Conservation (phyloP, 53 echinoderm and acorn worm genomes). For the Pentamera pediparva region DNA sequence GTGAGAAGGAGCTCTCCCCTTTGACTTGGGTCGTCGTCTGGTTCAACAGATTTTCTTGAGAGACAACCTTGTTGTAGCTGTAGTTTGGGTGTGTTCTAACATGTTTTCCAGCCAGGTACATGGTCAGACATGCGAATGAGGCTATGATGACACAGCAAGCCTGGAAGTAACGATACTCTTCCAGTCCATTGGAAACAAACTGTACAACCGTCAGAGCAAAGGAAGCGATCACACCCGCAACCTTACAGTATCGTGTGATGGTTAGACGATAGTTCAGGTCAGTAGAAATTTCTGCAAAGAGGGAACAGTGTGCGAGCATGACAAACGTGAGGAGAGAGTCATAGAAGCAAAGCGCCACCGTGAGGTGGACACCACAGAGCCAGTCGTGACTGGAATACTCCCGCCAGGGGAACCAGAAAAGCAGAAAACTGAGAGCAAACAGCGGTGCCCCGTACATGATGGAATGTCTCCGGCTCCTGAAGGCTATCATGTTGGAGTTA, state of each 20-base stretch:
- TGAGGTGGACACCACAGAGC: conserved; percentile 73
- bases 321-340: conserved; percentile 86
- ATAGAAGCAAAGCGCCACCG: conserved; percentile 61
- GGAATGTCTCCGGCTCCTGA: conserved; percentile 67
- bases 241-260: conserved; percentile 62
- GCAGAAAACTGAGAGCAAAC: conserved; percentile 66
- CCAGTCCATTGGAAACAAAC: conserved; percentile 67
- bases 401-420: conserved; percentile 97
- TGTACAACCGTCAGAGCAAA: conserved; percentile 53
- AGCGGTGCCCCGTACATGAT: conserved; percentile 90
- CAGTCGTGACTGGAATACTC: conserved; percentile 49
- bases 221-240: conserved; percentile 67
- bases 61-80: not conserved
- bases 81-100: conserved; percentile 33
- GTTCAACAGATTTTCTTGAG: not conserved
- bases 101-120: conserved; percentile 76
- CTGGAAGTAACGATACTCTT: conserved; percentile 78
- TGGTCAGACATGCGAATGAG: conserved; percentile 70
- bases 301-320: conserved; percentile 66
- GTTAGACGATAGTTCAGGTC: conserved; percentile 66
- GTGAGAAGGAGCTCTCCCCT: not conserved
- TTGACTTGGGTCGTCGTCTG: not conserved
- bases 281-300: conserved; percentile 83
- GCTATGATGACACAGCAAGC: conserved; percentile 70
- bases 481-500: conserved; percentile 65